Conservation (phyloP, 1,140 invertebrate species). For the Papilio aristodemus region DNA sequence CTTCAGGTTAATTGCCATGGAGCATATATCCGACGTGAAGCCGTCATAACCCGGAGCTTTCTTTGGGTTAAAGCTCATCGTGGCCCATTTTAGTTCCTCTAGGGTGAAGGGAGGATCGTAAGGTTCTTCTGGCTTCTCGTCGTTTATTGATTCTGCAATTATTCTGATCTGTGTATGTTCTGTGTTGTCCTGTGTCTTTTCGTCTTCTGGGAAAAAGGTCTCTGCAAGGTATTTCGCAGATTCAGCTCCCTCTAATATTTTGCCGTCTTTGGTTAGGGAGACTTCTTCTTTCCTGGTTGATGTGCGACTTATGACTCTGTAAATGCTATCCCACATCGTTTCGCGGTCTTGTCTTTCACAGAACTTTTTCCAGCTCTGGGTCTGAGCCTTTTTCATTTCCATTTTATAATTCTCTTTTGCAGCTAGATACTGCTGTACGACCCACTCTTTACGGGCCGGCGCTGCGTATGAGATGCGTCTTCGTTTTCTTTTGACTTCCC, state of each 20-base stretch:
- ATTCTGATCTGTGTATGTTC: slow-evolving; percentile 7
- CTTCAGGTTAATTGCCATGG: background rate
- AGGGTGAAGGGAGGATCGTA: no score
- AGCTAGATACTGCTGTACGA: background rate
- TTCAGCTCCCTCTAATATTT: background rate
- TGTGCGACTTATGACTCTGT: background rate
- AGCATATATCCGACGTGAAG: slow-evolving; percentile 40
- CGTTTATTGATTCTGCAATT: background rate
- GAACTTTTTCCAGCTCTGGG: background rate
- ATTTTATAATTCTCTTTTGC: background rate
- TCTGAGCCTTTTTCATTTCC: background rate
- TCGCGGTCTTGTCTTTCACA: background rate
- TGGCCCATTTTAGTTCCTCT: no score
- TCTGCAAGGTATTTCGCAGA: slow-evolving; percentile 7
- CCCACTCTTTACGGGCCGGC: background rate
- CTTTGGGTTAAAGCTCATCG: slow-evolving; percentile 38
- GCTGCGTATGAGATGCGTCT: background rate
- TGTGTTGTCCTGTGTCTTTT: background rate
- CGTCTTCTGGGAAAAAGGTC: background rate
- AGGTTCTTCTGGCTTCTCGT: background rate
- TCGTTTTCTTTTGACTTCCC: background rate
- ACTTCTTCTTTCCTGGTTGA: background rate
- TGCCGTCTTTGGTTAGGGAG: background rate
- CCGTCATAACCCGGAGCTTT: slow-evolving; percentile 43
- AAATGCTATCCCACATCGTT: slow-evolving; percentile 17